These are phyloP conservation scores for Sturmia bella DNA, from an alignment of 2,888 invertebrate genomes.

Conservation along the genomic window DNA sequence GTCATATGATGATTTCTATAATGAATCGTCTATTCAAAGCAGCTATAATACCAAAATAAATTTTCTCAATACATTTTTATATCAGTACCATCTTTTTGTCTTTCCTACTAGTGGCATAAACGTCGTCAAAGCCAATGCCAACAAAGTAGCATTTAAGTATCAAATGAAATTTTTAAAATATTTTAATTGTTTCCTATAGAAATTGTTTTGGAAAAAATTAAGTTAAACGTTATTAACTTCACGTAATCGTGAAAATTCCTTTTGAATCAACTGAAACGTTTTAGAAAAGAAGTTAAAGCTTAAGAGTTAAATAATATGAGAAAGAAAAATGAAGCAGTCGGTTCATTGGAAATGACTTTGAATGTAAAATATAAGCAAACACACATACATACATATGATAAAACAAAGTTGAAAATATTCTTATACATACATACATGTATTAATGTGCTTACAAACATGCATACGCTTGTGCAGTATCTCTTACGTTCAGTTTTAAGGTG, in stretches of 20 bases:
- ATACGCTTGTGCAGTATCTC: too few relatives aligned
- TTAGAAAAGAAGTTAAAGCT: background rate
- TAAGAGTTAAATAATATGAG: background rate
- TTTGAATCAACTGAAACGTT: background rate
- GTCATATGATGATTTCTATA: constrained; percentile 46
- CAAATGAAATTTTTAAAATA: constrained; percentile 54
- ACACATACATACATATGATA: too few relatives aligned
- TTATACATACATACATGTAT: too few relatives aligned
- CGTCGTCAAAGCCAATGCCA: constrained; percentile 18
- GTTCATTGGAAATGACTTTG: background rate
- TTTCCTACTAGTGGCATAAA: background rate
- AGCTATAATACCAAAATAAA: background rate
- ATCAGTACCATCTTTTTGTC: background rate
- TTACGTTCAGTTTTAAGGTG: too few relatives aligned
- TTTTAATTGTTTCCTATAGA: constrained; percentile 57
- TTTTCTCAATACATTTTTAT: background rate
- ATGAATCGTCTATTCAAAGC: constrained; percentile 20
- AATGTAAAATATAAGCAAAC: too few relatives aligned
- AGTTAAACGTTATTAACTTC: constrained; percentile 32
- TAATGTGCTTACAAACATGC: too few relatives aligned
- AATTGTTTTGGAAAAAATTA: constrained; percentile 7
- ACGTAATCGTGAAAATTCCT: constrained; percentile 53
- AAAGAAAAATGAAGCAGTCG: background rate
- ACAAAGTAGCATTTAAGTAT: constrained; percentile 48
- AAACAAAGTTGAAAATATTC: too few relatives aligned